Base-by-base conservation (phyloP, 2,797 vertebrate genomes). In the Aeoliscus strigatus region DNA sequence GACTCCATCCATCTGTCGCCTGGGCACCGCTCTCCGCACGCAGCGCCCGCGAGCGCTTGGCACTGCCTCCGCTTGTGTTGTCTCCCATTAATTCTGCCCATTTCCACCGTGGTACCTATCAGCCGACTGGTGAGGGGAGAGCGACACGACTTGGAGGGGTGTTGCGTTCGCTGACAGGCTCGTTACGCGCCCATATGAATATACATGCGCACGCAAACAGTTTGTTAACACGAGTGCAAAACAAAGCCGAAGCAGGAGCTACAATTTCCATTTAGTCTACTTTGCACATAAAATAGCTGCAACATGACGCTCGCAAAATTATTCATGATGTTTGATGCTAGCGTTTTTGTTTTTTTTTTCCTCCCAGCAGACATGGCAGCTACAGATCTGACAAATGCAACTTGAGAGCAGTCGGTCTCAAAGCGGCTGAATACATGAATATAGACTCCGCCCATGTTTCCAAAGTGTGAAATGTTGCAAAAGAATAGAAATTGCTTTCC, bases 1-100 rank as follows among this genome's bases (percentile, higher is more conserved):
- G 84, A 86, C 80, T 76, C 60, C 67, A 82, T 87, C 87, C 88
- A 89, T 88, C 85, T 87, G 85, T 82, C 77, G 76, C 55, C 46
- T 60, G 75, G 83, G 85, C 82, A 79, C 56, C 6, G 71, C 65
- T 59, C 41, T 33, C 71, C 39, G 63, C 70, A 46, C 18, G 60
- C 50, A 54, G 79, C 44, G 61, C 48, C 84, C 66, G 66, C 53
- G 48, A 83, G 84, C 77, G 79, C 71, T 81, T 88, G 84, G 87
- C 81, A 77, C 58, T 9, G 67, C 61, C 63, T 27, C 24, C 9
- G 27, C 45, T 49, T 56, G 58, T 72, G 77, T 75, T 75, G 68
- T 73, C 70, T 66, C 70, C 66, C 63, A 82, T 80, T 80, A 77
- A 73, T 80, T 79, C 74, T 72, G 75, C 66, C 67, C 69, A 45